A percentile compares a stretch with the other conserved stretches of the same genome.
These are phyloP conservation scores for Cantharis rustica DNA, from an alignment of 2,888 invertebrate genomes.

Conservation along the genomic window DNA sequence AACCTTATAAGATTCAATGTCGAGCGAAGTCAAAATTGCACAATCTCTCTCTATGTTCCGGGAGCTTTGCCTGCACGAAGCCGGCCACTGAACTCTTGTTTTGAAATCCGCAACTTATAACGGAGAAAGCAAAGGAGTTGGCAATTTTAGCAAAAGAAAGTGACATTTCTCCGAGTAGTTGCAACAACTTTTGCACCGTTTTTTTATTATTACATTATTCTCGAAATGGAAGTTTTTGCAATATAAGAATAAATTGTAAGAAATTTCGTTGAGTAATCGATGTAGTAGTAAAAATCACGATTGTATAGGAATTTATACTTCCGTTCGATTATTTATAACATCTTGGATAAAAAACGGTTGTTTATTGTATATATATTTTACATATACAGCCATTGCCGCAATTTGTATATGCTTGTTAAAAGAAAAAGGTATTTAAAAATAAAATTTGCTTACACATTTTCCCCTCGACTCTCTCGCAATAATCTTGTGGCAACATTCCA, in stretches of 20 bases:
- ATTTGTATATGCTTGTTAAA: not conserved
- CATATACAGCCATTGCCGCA: not conserved
- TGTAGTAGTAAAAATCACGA: not conserved
- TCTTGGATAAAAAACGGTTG: not conserved
- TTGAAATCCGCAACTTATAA: constrained; percentile 31
- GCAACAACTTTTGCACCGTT: constrained; percentile 20
- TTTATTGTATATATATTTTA: not conserved
- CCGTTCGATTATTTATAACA: not conserved
- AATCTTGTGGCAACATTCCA: constrained; percentile 13
- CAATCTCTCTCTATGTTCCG: constrained; percentile 40
- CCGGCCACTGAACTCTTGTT: constrained; percentile 34
- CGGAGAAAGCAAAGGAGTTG: constrained; percentile 36
- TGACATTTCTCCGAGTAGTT: constrained; percentile 30
- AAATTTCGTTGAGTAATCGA: constrained; percentile 2
- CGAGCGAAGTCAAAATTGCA: constrained; percentile 24
- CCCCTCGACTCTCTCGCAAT: not conserved
- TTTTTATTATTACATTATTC: constrained; percentile 19
- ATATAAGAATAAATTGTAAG: constrained; percentile 1
- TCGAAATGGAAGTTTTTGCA: constrained; percentile 2
- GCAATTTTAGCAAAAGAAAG: constrained; percentile 38
- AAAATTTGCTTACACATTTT: not conserved
- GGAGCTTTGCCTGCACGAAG: constrained; percentile 44
- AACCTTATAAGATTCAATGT: constrained; percentile 12
- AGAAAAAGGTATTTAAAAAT: not conserved
- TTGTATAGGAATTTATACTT: not conserved